Conservation (phyloP, 2,113 vertebrate genomes). For the Pseudonaja textilis region DNA sequence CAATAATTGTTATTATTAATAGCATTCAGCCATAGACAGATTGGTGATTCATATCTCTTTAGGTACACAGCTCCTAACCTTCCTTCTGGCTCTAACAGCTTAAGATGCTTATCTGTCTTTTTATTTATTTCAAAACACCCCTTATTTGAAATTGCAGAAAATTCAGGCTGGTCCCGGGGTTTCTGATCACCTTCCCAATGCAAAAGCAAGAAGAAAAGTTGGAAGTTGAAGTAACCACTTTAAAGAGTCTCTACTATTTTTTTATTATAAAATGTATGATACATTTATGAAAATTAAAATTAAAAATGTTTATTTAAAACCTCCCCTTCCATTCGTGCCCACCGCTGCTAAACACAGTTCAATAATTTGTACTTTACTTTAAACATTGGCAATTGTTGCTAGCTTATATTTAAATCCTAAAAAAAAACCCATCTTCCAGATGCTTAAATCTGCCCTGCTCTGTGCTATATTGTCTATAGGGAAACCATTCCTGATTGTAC, state of each 20-base stretch:
- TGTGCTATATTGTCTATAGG: neutral
- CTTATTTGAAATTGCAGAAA: neutral
- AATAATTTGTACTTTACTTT: neutral
- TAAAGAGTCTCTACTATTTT: no score
- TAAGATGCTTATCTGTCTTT: neutral
- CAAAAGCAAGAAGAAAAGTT: neutral
- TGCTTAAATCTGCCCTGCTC: neutral
- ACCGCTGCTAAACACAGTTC: neutral
- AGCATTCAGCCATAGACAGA: neutral
- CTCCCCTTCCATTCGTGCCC: neutral
- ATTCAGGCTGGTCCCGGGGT: neutral
- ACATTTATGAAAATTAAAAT: neutral
- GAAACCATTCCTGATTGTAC: neutral
- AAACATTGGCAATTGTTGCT: neutral
- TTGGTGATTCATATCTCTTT: neutral
- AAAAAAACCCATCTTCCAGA: neutral
- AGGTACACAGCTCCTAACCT: neutral
- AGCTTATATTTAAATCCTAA: neutral
- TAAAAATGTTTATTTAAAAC: neutral
- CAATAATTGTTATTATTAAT: neutral
- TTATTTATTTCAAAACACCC: neutral
- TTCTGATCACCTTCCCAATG: neutral
- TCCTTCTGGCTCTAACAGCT: slow-evolving; percentile 12
- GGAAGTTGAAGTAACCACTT: neutral
- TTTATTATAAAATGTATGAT: neutral